Conservation (phyloP, 1,140 invertebrate species). For the Akabosia matsudoensis region DNA sequence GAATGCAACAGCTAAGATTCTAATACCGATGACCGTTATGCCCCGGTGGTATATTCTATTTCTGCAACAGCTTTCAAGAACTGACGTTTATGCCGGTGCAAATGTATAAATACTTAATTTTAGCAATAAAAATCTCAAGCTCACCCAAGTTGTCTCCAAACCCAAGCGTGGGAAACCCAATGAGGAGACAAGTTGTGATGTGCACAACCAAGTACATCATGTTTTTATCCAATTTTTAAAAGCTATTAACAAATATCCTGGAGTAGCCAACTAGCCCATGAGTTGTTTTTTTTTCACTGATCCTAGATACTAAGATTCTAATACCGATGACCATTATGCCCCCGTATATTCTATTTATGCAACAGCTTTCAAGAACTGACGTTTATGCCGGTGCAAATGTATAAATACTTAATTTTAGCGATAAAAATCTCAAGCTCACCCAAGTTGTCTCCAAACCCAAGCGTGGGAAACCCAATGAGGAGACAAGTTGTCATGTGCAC, state of each 20-base stretch:
- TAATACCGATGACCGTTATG: too few species aligned
- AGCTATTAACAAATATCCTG: too few species aligned
- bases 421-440: constrained; percentile 18
- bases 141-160: constrained; percentile 23
- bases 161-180: not conserved
- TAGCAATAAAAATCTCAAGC: constrained; percentile 16
- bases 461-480: not conserved
- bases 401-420: not conserved
- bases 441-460: constrained; percentile 14
- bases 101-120: not conserved
- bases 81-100: not conserved
- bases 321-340: too few species aligned
- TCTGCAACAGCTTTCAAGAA: too few species aligned
- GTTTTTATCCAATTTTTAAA: too few species aligned
- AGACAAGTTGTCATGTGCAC: not conserved
- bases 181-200: not conserved
- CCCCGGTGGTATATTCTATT: too few species aligned
- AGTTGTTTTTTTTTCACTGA: too few species aligned
- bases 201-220: not conserved
- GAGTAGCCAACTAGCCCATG: too few species aligned
- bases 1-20: too few species aligned
- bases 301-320: too few species aligned
- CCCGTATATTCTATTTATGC: not conserved
- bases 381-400: not conserved
- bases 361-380: too few species aligned